Conservation (phyloP, 1,140 invertebrate genomes). For the Zelostemma sp. region DNA sequence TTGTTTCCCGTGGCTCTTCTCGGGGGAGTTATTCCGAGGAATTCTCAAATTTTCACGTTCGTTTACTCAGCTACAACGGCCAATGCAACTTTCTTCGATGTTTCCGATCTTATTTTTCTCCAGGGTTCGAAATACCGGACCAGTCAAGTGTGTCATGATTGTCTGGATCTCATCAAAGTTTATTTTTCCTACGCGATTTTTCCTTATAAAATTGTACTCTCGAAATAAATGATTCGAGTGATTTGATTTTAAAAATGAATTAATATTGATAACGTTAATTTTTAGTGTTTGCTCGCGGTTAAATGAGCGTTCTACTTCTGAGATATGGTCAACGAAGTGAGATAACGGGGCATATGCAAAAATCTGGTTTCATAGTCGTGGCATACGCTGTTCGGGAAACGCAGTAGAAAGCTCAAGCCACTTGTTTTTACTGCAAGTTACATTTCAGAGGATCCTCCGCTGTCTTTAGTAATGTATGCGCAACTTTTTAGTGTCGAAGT, state of each 20-base stretch:
- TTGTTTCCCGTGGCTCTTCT: constrained; percentile 29
- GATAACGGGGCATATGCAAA: constrained; percentile 46
- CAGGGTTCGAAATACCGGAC: constrained; percentile 5
- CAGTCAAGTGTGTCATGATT: constrained; percentile 20
- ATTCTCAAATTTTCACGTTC: constrained; percentile 32
- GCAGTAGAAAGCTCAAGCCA: constrained; percentile 35
- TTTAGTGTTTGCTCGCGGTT: neutral
- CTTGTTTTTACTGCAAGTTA: constrained; percentile 52
- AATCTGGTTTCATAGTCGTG: constrained; percentile 47
- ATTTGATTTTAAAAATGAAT: too few relatives aligned
- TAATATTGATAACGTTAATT: too few relatives aligned
- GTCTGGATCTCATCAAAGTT: constrained; percentile 15
- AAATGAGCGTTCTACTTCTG: constrained; percentile 24
- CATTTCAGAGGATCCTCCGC: constrained; percentile 47
- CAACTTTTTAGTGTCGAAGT: constrained; percentile 50
- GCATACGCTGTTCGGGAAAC: constrained; percentile 46
- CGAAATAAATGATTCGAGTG: too few relatives aligned
- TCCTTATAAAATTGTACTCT: too few relatives aligned
- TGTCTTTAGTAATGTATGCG: constrained; percentile 51
- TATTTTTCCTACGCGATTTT: too few relatives aligned
- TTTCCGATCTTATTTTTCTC: constrained; percentile 31
- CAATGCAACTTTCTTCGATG: constrained; percentile 31
- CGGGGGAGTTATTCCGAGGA: constrained; percentile 33
- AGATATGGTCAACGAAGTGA: constrained; percentile 24
- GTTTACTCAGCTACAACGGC: constrained; percentile 32